Conservation (phyloP, 1,140 invertebrate genomes). For the Leptoteleia sp. region DNA sequence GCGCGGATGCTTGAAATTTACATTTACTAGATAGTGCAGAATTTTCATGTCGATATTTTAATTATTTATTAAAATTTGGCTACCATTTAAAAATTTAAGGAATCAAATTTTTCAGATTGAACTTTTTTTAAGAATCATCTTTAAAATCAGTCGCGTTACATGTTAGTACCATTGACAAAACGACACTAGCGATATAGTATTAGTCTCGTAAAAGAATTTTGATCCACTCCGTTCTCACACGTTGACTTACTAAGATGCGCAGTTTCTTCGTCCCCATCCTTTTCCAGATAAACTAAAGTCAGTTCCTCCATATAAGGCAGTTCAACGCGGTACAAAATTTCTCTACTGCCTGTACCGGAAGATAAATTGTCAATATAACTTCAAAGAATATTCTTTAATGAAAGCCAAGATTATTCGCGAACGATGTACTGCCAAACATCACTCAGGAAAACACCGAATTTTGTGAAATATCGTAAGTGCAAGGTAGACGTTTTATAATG, state of each 20-base stretch:
- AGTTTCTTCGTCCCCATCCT: constrained; percentile 82
- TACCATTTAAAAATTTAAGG: no score
- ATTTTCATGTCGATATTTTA: no score
- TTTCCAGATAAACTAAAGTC: constrained; percentile 93
- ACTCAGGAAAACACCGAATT: constrained; percentile 10
- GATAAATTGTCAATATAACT: constrained; percentile 74
- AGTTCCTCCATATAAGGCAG: constrained; percentile 94
- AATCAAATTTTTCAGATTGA: no score
- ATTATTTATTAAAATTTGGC: no score
- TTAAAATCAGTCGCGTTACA: constrained; percentile 26
- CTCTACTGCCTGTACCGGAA: constrained; percentile 84
- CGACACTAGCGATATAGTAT: constrained; percentile 42
- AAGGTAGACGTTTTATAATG: no score
- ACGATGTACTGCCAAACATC: constrained; percentile 29
- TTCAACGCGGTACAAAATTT: constrained; percentile 94
- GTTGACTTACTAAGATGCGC: constrained; percentile 85
- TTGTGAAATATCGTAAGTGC: constrained; percentile 8
- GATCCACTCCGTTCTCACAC: constrained; percentile 74
- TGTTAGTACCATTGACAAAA: constrained; percentile 61
- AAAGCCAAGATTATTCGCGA: constrained; percentile 32
- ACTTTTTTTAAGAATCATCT: constrained; percentile 15
- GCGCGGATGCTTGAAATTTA: no score
- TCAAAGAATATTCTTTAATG: constrained; percentile 11
- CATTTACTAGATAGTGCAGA: no score
- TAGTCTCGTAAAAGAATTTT: constrained; percentile 61